Percentiles rank a stretch among this genome's conserved stretches.
Evolutionary conservation across 23 tunicate species (phyloP).

Genomic region (Ciona savignyi): DNA sequence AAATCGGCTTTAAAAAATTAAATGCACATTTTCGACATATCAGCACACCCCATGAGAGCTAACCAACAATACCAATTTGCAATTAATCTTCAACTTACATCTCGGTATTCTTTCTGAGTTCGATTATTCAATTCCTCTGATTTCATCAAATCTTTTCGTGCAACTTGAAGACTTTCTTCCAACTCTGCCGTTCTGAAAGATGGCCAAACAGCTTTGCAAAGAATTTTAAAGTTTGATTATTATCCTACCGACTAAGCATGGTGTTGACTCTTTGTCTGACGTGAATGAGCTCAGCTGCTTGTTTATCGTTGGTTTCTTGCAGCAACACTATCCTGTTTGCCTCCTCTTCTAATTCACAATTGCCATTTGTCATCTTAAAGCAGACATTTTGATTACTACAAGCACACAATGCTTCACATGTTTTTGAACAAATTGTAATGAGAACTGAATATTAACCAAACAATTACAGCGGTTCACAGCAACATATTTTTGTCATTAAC

Average conservation of each 20-base stretch:
- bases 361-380: slow-evolving; percentile 28
- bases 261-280: slow-evolving; percentile 41
- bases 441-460: no score
- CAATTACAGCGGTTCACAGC: no score
- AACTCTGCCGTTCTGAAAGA: slow-evolving; percentile 59
- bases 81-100: slow-evolving; percentile 53
- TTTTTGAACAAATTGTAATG: no score
- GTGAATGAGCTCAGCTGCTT: slow-evolving; percentile 59
- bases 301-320: slow-evolving; percentile 81
- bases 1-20: no score
- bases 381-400: no score
- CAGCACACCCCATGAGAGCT: no score
- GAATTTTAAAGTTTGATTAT: no score
- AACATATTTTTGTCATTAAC: no score
- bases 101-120: slow-evolving; percentile 62
- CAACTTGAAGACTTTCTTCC: slow-evolving; percentile 62
- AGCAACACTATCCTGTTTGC: slow-evolving; percentile 72
- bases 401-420: no score
- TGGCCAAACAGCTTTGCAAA: not conserved
- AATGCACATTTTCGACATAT: no score
- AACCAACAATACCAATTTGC: no score
- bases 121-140: slow-evolving; percentile 71
- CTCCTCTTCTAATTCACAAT: slow-evolving; percentile 50
- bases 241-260: slow-evolving; percentile 26
- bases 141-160: slow-evolving; percentile 70